Base-by-base conservation (phyloP, 2,797 vertebrate species). In the Syngnathus acus region DNA sequence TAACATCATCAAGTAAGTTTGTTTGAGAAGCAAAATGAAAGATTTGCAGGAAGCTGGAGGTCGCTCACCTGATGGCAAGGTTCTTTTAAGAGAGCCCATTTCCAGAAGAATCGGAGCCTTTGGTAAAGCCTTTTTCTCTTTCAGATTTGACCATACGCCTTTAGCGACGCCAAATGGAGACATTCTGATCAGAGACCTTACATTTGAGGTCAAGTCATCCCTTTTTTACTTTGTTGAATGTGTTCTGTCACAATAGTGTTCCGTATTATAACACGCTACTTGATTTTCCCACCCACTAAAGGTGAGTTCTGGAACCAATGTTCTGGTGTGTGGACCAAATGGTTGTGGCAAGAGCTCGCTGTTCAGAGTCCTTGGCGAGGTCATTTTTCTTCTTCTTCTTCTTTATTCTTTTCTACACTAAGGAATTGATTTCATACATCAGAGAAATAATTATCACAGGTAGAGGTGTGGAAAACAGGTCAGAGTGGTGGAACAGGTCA, bases 271-370 rank as follows among this genome's bases (percentile, higher is more conserved):
- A 51, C 43, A 9, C 9, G 11, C n/a, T 4, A 5, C 11, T 62
- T 64, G 2, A 50, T 38, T 51, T 51, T 39, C 16, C 21, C 70
- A 3, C 67, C 4, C 3, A 43, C 1, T 72, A 48, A 68, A 99
- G 96, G 96, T 98, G 84, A 92, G 68, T 54, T 98, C 96, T 62
- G 96, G 96, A 23, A 91, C 94, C 74, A 99, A 99, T 26, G 95
- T 99, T 79, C 90, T 99, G n/a, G 92, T 99, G 21, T 99, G 96
- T 91, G 96, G 96, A 66, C 96, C 96, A 70, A 99, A 99, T 40
- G 96, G 96, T 1, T 99, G 96, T 90, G 96, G 96, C 65, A 99
- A 99, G 83, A 99, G 96, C 81, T 98, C 96, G 5, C 91, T 99
- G 50, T 99, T 99, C 74, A 90, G 96, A 87, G 94, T 96, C 42